These are phyloP conservation scores for Sminthurinus signatus DNA, from an alignment of 1,140 invertebrate genomes.

Conservation along the genomic window DNA sequence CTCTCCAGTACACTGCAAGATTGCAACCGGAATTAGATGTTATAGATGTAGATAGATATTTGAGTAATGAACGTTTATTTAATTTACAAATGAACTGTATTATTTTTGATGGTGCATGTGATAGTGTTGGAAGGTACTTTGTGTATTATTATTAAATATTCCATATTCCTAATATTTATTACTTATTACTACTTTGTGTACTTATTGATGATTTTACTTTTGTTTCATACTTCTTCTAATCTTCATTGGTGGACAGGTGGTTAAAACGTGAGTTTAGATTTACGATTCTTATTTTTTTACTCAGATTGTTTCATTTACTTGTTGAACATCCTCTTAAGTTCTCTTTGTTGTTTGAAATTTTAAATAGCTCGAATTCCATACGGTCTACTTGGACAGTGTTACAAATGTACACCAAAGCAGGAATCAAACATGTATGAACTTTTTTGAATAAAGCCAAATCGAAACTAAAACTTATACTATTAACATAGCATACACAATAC, in stretches of 20 bases:
- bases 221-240: no score
- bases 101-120: slow-evolving; percentile 27
- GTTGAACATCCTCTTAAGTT: no score
- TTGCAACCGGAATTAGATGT: slow-evolving; percentile 26
- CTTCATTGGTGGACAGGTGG: no score
- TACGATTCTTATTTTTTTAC: not conserved
- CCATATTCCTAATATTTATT: no score
- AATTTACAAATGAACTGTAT: slow-evolving; percentile 30
- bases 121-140: slow-evolving; percentile 19
- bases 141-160: no score
- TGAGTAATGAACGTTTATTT: slow-evolving; percentile 19
- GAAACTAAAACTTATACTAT: no score
- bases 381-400: slow-evolving; percentile 18
- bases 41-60: slow-evolving; percentile 21
- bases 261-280: slow-evolving; percentile 15
- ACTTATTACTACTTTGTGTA: no score
- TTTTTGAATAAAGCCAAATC: no score
- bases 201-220: no score
- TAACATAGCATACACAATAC: no score
- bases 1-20: slow-evolving; percentile 22
- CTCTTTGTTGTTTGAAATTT: no score
- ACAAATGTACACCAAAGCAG: slow-evolving; percentile 27
- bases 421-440: slow-evolving; percentile 6
- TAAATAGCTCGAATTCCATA: slow-evolving; percentile 17
- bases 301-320: no score